These are phyloP conservation scores for Lagria hirta DNA, from an alignment of 2,888 invertebrate genomes.

Conservation along the genomic window DNA sequence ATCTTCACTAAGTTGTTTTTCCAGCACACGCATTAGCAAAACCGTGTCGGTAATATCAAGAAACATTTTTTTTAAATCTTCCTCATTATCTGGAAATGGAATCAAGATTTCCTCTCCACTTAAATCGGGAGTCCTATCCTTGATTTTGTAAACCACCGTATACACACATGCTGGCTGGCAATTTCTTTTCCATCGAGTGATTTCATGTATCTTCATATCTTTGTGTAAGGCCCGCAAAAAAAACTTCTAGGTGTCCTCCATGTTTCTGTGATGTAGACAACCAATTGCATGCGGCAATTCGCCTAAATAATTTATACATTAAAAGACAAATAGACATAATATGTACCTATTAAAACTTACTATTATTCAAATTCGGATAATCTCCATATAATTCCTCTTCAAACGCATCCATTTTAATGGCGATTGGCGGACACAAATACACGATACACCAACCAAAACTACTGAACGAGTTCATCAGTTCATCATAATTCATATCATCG, in stretches of 20 bases:
- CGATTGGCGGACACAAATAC: constrained; percentile 11
- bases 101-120: constrained; percentile 10
- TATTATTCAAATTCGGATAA: constrained; percentile 14
- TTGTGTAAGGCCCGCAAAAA: constrained; percentile 14
- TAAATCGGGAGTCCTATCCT: constrained; percentile 18
- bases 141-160: constrained; percentile 18
- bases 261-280: constrained; percentile 8
- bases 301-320: constrained; percentile 14
- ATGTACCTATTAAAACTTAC: constrained; percentile 15
- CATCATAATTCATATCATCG: no score
- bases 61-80: constrained; percentile 8
- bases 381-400: constrained; percentile 14
- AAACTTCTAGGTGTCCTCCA: constrained; percentile 10
- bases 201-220: constrained; percentile 16
- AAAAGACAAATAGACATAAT: constrained; percentile 17
- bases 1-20: constrained; percentile 7
- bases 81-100: constrained; percentile 13
- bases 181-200: constrained; percentile 15
- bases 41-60: constrained; percentile 8
- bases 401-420: constrained; percentile 8
- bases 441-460: constrained; percentile 6
- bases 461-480: constrained; percentile 10
- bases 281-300: constrained; percentile 15
- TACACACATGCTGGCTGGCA: constrained; percentile 17
- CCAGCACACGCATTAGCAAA: constrained; percentile 8